Evolutionary conservation across 1,140 invertebrate genomes (phyloP), one percentile per base, ranked within the genome.

Genomic region (Drosophila bocki): DNA sequence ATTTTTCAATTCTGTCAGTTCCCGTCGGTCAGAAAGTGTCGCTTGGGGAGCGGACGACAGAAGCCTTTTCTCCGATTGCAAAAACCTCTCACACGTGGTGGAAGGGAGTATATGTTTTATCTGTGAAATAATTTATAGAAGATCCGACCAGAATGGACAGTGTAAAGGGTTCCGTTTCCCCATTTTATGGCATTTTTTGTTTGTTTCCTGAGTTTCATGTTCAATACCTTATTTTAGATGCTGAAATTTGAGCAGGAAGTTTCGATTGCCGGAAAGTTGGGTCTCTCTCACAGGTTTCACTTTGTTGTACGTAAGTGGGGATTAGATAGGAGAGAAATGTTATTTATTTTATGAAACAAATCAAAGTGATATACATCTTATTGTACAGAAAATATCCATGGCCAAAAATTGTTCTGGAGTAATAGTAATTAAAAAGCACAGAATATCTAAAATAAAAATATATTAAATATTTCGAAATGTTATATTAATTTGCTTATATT

Each of bases 1-100:
- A 79, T 86, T 82, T 86, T 79, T 78, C 82, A 79, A 86, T 79
- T 78, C 82, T 84, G 82, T 85, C 82, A 84, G 82, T 78, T 80
- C 42, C 64, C 64, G 68, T 45, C 61, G 79, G 79, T 77, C 69
- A 83, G 80, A 65, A 79, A 79, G 76, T 79, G 80, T 80, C 80
- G 76, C 76, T 84, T 84, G 65, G 81, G 76, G 81, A 84, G 50
- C 71, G 69, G 45, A 44, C 41, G 50, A 51, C 58, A 58, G 48
- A 22, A 56, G 29, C 63, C 79, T 59, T 69, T 63, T 57, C 78
- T 75, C 78, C 59, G 71, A 83, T 79, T 83, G 63, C 76, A 69
- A 62, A 72, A 60, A 56, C 53, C 53, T n/a, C 19, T 26, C 53
- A 39, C 53, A 56, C 53, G 19, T 56, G 61, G 53, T 57, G 39